phyloP scores from a whole-genome alignment of 1,140 invertebrate genomes.

The Araneus ventricosus region DNA sequence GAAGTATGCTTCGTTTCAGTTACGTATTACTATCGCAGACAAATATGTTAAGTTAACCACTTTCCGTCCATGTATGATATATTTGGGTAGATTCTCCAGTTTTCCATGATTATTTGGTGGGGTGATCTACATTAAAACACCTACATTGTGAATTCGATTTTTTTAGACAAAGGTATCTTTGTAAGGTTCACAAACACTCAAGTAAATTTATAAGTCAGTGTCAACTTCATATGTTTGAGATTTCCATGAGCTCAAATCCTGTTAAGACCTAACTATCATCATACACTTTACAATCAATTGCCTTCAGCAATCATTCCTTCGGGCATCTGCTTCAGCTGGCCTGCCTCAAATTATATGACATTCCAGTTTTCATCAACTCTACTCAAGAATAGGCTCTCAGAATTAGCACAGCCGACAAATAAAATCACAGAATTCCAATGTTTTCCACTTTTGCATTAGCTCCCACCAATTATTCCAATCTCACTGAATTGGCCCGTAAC shows the following conservation, averaged over 20 bases:
- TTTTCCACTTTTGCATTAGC: slow-evolving; percentile 44
- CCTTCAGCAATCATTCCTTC: slow-evolving; percentile 77
- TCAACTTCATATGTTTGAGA: slow-evolving; percentile 75
- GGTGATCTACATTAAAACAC: slow-evolving; percentile 77
- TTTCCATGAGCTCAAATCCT: slow-evolving; percentile 79
- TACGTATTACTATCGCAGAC: too few relatives aligned
- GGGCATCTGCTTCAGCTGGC: slow-evolving; percentile 80
- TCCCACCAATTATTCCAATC: slow-evolving; percentile 72
- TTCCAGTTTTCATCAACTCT: slow-evolving; percentile 77
- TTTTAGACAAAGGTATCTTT: slow-evolving; percentile 76
- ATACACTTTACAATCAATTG: slow-evolving; percentile 78
- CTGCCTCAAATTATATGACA: slow-evolving; percentile 80
- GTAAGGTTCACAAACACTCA: slow-evolving; percentile 80
- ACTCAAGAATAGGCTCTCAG: slow-evolving; percentile 35
- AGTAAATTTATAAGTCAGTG: slow-evolving; percentile 77
- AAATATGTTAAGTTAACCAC: slow-evolving; percentile 79
- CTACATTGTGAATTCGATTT: slow-evolving; percentile 74
- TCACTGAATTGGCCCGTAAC: slow-evolving; percentile 45
- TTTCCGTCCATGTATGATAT: slow-evolving; percentile 79
- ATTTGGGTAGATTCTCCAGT: slow-evolving; percentile 76
- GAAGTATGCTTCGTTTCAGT: too few relatives aligned
- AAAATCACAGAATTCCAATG: slow-evolving; percentile 64
- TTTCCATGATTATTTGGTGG: slow-evolving; percentile 41
- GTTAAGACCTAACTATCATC: slow-evolving; percentile 77
- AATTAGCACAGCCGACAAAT: slow-evolving; percentile 77